Base-by-base conservation (phyloP, 2,797 vertebrate genomes). In the Epinephelus malabaricus region DNA sequence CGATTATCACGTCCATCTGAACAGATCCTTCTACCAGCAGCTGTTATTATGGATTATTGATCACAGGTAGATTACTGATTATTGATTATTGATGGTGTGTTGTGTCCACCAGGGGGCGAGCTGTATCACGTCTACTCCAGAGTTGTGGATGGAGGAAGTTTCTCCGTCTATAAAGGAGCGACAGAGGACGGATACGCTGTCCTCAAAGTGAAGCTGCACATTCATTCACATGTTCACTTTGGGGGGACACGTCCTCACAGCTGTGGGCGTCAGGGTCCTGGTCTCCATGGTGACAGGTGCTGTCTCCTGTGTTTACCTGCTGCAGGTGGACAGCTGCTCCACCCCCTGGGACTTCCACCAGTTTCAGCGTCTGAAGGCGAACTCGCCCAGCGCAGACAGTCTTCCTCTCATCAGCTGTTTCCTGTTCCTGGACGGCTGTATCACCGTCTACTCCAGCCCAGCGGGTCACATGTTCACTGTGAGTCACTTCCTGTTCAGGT, bases 141-240 rank as follows among this genome's bases (percentile, higher is more conserved):
- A 77, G 87, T 95, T 1, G 49, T 91, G 71, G 84, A 86, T 23
- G 77, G 78, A 61, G 92, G 94, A 63, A 89, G 92, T 21, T 92
- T 92, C 88, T 95, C 88, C 45, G 74, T 97, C 83, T 87, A 94
- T 88, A 92, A 89, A 88, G 96, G 92, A 60, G 1, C 4, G 3
- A 58, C 85, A 40, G 76, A 85, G 56, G 78, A 80, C 63, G 59
- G 75, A 5, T 74, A 78, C 2, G 87, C 94, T 68, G 73, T 95
- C 66, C 34, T 34, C 34, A 34, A 34, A 7, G 34, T 34, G 30
- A 34, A 34, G 30, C 30, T 34, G 30, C 30, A 34, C 30, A 34
- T 1, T 34, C 1, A 34, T 34, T 34, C 30, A 34, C 7, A 34
- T 34, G 6, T 34, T 34, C 6, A 34, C 30, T 34, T 34, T 34